A percentile compares a stretch with the other conserved stretches of the same genome.
These are phyloP conservation scores for Pterophyllum scalare DNA, from an alignment of 2,113 vertebrate genomes.

Conservation along the genomic window DNA sequence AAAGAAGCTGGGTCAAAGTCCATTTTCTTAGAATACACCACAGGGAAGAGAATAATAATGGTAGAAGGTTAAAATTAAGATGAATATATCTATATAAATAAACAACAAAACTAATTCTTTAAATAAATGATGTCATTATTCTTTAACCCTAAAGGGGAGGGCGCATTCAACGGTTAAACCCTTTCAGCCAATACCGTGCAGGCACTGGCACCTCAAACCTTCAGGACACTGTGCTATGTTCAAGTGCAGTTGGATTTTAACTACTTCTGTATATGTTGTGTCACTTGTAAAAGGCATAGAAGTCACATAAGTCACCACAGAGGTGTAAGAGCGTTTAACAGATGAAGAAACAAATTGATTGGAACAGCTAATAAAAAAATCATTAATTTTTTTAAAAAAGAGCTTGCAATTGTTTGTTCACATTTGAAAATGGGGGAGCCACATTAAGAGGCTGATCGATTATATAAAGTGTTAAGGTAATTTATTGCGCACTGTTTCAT, in stretches of 20 bases:
- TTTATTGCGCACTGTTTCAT: background rate
- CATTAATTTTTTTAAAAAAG: no score
- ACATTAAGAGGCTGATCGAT: background rate
- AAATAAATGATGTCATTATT: constrained; percentile 74
- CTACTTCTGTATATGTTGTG: no score
- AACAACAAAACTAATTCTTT: background rate
- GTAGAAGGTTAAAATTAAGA: background rate
- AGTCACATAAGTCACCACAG: background rate
- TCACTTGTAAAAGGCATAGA: no score
- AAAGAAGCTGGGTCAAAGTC: constrained; percentile 38
- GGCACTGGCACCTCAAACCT: constrained; percentile 47
- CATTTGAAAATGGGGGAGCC: background rate
- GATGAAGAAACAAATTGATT: background rate
- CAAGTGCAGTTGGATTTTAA: rapidly evolving
- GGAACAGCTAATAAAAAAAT: background rate
- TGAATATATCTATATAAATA: background rate
- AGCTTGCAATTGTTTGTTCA: background rate
- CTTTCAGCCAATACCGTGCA: constrained; percentile 67
- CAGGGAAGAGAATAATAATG: background rate
- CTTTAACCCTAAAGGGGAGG: constrained; percentile 66
- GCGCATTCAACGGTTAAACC: constrained; percentile 57
- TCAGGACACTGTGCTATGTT: constrained; percentile 38
- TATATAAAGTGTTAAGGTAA: background rate
- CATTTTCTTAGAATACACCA: constrained; percentile 16
- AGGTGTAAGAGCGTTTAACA: background rate